Percentiles rank a stretch among this genome's conserved stretches.
phyloP scores from a whole-genome alignment of 2,113 vertebrate genomes.

The Urocynchramus pylzowi region DNA sequence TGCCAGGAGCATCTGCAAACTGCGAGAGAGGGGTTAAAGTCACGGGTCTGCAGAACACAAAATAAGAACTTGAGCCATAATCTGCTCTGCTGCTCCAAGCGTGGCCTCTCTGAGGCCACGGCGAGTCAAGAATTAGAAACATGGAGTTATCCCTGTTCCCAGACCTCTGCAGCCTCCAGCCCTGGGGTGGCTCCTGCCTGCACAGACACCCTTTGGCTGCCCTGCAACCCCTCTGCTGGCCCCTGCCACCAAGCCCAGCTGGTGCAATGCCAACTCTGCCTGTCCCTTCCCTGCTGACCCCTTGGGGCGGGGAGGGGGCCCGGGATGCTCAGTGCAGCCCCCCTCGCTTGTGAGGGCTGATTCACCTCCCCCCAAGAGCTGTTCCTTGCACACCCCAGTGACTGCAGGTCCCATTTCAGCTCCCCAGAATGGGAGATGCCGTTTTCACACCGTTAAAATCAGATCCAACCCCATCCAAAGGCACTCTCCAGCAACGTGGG shows the following conservation, averaged over 20 bases:
- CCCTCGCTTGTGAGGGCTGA: accelerated
- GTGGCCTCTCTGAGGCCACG: slow-evolving; percentile 33
- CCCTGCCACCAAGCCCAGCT: neutral
- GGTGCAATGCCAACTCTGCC: neutral
- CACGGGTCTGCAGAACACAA: slow-evolving; percentile 12
- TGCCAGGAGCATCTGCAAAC: neutral
- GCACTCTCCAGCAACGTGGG: accelerated
- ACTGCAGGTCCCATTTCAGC: neutral
- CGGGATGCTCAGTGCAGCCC: neutral
- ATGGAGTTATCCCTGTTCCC: neutral
- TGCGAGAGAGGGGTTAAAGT: slow-evolving; percentile 1
- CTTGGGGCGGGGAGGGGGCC: neutral
- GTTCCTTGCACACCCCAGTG: neutral
- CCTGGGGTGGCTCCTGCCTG: neutral
- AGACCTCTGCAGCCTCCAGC: slow-evolving; percentile 12
- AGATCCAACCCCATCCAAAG: neutral
- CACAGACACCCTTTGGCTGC: neutral
- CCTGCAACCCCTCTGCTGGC: neutral
- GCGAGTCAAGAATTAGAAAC: slow-evolving; percentile 36
- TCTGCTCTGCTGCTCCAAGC: slow-evolving; percentile 40
- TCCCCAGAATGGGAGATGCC: accelerated
- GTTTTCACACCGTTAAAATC: neutral
- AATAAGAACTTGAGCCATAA: slow-evolving; percentile 8
- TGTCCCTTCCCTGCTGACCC: neutral
- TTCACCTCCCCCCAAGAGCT: accelerated